These are phyloP conservation scores for Sterrhoptilus dennistouni DNA, from an alignment of 2,113 vertebrate species.

Conservation along the genomic window DNA sequence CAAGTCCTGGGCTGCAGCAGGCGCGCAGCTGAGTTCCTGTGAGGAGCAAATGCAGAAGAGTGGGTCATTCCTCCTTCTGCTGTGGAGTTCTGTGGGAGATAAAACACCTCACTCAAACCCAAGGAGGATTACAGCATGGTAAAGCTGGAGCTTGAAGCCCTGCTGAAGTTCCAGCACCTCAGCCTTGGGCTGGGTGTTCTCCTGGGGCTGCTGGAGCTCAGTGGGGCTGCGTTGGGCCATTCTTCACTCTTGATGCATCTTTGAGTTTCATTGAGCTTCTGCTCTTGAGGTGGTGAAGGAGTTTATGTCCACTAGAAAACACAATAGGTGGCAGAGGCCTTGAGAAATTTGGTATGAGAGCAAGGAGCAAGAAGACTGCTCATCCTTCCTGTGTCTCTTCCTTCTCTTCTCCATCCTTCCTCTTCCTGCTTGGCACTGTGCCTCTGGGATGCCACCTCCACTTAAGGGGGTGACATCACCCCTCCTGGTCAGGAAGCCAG, in stretches of 20 bases:
- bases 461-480: neutral
- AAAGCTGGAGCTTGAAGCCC: neutral
- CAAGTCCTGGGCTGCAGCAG: neutral
- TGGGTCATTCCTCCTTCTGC: neutral
- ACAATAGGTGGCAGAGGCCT: fast-evolving
- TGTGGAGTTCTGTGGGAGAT: neutral
- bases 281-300: neutral
- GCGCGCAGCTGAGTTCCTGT: neutral
- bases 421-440: neutral
- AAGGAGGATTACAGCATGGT: neutral
- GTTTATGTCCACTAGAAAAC: neutral
- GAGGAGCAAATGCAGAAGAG: neutral
- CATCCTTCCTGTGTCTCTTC: neutral
- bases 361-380: neutral
- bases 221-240: neutral
- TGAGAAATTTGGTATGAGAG: neutral
- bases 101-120: neutral
- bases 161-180: neutral
- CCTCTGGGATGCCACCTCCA: fast-evolving
- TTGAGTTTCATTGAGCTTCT: neutral
- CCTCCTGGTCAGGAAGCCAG: neutral
- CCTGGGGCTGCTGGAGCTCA: neutral
- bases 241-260: neutral
- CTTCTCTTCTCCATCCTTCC: neutral
- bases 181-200: neutral